These are phyloP conservation scores for Exephanes ischioxanthus DNA, from an alignment of 2,888 invertebrate genomes.

Conservation along the genomic window DNA sequence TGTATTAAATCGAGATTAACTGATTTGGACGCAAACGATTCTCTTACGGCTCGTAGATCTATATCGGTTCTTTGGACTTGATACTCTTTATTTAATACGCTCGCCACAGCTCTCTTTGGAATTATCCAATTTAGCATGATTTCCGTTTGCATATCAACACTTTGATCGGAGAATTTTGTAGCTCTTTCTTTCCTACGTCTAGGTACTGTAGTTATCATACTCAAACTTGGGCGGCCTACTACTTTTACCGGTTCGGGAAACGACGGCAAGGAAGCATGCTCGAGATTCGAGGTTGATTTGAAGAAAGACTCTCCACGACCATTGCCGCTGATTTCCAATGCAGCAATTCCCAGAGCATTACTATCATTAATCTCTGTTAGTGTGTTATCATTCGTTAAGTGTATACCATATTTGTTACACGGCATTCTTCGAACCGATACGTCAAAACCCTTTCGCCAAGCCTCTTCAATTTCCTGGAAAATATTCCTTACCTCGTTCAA, in stretches of 20 bases:
- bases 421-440: background rate
- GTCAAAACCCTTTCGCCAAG: background rate
- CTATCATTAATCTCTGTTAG: background rate
- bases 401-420: background rate
- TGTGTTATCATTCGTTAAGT: background rate
- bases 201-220: constrained; percentile 3
- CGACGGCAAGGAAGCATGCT: background rate
- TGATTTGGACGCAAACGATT: constrained; percentile 1
- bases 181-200: background rate
- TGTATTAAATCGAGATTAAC: constrained; percentile 7
- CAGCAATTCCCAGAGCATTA: background rate
- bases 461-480: background rate
- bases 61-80: background rate
- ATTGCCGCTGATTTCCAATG: background rate
- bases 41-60: background rate
- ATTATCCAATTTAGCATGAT: background rate
- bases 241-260: constrained; percentile 7
- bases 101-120: background rate
- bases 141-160: constrained; percentile 4
- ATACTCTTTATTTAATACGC: background rate
- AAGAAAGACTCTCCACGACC: no score
- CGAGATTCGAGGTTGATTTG: background rate
- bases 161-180: background rate
- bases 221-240: background rate
- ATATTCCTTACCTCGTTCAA: constrained; percentile 1